Percentiles rank a stretch among this genome's conserved stretches.
Conservation (phyloP, 2,113 vertebrate genomes). For the Actinemys pallida region DNA sequence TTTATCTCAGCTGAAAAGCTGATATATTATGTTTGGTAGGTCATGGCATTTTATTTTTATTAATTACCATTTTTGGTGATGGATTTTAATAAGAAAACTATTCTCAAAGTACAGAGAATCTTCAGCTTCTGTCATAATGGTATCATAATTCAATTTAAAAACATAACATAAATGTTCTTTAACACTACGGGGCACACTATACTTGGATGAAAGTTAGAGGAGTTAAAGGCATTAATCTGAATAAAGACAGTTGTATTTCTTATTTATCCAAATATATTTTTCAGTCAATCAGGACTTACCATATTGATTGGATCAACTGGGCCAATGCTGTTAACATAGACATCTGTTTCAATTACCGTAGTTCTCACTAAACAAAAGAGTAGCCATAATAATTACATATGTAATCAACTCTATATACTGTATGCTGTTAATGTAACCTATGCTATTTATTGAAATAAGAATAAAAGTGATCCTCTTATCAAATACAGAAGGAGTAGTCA, state of each 20-base stretch:
- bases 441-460: not conserved
- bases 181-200: not conserved
- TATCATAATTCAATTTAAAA: not conserved
- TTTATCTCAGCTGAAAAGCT: not conserved
- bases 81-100: not conserved
- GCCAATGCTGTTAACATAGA: conserved; percentile 98
- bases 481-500: not conserved
- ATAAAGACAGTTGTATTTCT: not conserved
- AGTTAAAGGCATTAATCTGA: not conserved
- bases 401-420: not conserved
- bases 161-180: not conserved
- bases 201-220: not conserved
- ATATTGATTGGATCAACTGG: conserved; percentile 98
- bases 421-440: not conserved
- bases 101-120: not conserved
- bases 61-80: not conserved
- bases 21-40: not conserved
- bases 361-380: conserved; percentile 90
- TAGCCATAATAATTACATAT: conserved; percentile 56
- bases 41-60: not conserved
- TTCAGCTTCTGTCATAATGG: not conserved
- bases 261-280: not conserved
- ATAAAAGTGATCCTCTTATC: not conserved
- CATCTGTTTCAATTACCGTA: conserved; percentile 94
- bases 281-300: conserved; percentile 83